These are phyloP conservation scores for Panopea generosa DNA, from an alignment of 2,888 invertebrate genomes.

Conservation along the genomic window DNA sequence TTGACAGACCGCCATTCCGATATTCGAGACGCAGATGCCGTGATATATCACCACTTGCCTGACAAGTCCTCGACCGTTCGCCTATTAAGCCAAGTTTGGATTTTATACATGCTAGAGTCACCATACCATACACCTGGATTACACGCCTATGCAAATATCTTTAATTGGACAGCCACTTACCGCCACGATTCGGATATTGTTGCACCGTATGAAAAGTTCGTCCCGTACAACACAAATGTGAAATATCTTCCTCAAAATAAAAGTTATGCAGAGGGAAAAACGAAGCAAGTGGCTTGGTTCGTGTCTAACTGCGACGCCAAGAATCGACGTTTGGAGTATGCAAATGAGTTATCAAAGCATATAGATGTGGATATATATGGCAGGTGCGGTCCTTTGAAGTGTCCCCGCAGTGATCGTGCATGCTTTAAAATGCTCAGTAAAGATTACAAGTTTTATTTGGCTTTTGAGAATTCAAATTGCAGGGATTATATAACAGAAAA, in stretches of 20 bases:
- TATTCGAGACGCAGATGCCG: conserved; percentile 92
- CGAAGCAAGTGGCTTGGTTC: conserved; percentile 97
- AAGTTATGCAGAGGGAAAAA: conserved; percentile 91
- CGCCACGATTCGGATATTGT: conserved; percentile 97
- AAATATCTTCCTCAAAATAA: conserved; percentile 85
- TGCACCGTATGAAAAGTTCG: conserved; percentile 97
- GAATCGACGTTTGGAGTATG: conserved; percentile 94
- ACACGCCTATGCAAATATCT: conserved; percentile 80
- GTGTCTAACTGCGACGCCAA: conserved; percentile 98
- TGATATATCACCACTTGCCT: conserved; percentile 88
- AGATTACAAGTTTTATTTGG: conserved; percentile 98
- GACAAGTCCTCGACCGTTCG: conserved; percentile 76
- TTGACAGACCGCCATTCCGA: conserved; percentile 91
- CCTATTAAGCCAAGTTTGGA: conserved; percentile 89
- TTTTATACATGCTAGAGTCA: conserved; percentile 96
- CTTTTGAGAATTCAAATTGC: conserved; percentile 98
- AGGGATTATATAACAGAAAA: conserved; percentile 98
- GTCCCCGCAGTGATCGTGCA: conserved; percentile 89
- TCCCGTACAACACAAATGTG: conserved; percentile 91
- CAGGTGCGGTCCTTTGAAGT: conserved; percentile 75
- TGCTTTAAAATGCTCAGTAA: conserved; percentile 95
- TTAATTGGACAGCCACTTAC: conserved; percentile 99
- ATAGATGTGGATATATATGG: conserved; percentile 88
- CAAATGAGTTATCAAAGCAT: conserved; percentile 92
- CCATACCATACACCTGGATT: conserved; percentile 95